Base-by-base conservation (phyloP, 1,140 invertebrate species). In the Tetramorium parvispinum region DNA sequence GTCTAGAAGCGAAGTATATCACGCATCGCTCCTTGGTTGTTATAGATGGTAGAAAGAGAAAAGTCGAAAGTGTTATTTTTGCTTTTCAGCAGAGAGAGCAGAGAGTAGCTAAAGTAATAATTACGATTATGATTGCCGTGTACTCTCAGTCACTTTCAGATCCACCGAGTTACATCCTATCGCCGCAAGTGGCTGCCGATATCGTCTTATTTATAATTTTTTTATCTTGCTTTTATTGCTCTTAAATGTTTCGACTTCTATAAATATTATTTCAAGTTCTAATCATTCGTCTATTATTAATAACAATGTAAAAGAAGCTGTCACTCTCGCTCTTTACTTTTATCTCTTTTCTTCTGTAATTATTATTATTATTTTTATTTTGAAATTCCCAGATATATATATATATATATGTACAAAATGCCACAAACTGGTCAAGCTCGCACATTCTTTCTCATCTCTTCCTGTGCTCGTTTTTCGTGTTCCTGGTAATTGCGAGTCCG, bases 21-120 rank as follows among this genome's bases (percentile, higher is more conserved):
- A 68, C 11, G 21, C 37, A 11, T 59, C 37, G 21, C 27, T 63
- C 24, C 43, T 55, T n/a, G 4, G 18, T 32, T 27, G 32, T 63
- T 63, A 55, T 43, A 21, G 51, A 61, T 61, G 11, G 4, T 78
- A 68, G 46, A 81, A 68, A 32, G 46, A 18, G 63, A 55, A 55
- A 81, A 81, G 63, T 81, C 49, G 32, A 68, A 70, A 81, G 21
- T 43, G 21, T 55, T 40, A 68, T 79, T 68, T 68, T 78, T 63
- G 11, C 75, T 78, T 27, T 27, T 53, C 65, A 59, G 13, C 43
- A 49, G 27, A 37, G 75, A 75, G 43, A 79, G 77, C 18, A 40
- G 13, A 53, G 21, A 53, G 32, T 43, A 51, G 3, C 7, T 51
- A 49, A 32, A 66, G 27, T 11, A 40, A 21, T 51, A 53, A 68